Base-by-base conservation (phyloP, 1,140 invertebrate genomes). In the Helicoverpa zea region DNA sequence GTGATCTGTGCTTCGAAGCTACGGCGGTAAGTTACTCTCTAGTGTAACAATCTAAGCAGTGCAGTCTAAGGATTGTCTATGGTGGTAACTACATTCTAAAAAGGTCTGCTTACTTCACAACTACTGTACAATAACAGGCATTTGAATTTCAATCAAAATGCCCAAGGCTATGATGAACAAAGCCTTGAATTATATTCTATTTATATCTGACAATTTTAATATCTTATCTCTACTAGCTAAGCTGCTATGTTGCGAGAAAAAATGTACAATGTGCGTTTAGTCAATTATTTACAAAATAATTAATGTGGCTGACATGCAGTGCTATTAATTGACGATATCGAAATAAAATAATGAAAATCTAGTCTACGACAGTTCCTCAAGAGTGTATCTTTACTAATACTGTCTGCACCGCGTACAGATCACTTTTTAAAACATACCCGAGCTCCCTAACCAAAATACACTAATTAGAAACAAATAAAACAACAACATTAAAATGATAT, bases 381-480 rank as follows among this genome's bases (percentile, higher is more conserved):
- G 68, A 72, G 68, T 72, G 47, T 72, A 72, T 72, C 66, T 51
- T 72, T 52, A 72, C 49, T 52, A 52, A 54, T 29, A 52, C 18
- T 29, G 49, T 72, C 68, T 72, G 49, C 23, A 72, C 49, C 49
- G 47, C 47, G 49, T 72, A 72, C 68, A 52, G 68, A 72, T 72
- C 68, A 54, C 68, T 52, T 72, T 52, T 58, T 11, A 64, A 54
- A 72, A 13, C 68, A 30, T 72, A 72, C 68, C 68, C 68, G 68
- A 72, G 68, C 68, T 72, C 68, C 68, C 68, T 72, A 72, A 72
- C 68, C 68, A 72, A 54, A 72, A 72, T 52, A 72, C 68, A 72
- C 47, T 72, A 30, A 72, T 72, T 72, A 72, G 68, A 72, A 72
- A 72, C 47, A 29, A 52, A 54, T 29, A 72, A 72, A 72, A 30